A percentile compares a stretch with the other conserved stretches of the same genome.
phyloP scores from a whole-genome alignment of 2,113 vertebrate species.

The Cynopterus brachyotis region DNA sequence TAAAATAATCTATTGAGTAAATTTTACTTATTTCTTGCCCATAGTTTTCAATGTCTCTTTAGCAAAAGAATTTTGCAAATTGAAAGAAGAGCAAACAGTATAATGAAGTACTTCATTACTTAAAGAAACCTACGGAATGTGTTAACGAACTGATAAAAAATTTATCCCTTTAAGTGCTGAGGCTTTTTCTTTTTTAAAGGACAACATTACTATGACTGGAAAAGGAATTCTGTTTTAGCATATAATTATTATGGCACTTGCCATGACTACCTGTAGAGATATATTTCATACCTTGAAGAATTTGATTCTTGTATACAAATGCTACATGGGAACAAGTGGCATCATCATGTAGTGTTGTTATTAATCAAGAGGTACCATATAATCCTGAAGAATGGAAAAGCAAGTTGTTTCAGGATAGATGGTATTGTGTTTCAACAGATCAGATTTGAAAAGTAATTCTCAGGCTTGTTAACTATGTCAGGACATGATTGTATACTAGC shows the following conservation, averaged over 20 bases:
- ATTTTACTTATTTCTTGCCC: neutral
- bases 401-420: neutral
- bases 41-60: neutral
- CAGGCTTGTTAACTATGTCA: neutral
- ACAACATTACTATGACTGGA: neutral
- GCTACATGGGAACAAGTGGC: neutral
- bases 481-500: neutral
- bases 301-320: neutral
- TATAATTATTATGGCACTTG: neutral
- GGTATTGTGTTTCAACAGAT: neutral
- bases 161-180: neutral
- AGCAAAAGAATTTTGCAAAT: neutral
- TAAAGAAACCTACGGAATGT: neutral
- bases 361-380: neutral
- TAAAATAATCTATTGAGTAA: neutral
- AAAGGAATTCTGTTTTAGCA: neutral
- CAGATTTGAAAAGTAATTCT: neutral
- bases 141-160: neutral
- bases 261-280: neutral
- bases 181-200: neutral
- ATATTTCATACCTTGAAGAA: neutral
- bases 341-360: neutral
- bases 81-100: neutral
- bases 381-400: neutral
- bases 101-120: neutral